Conservation (phyloP, 2,888 invertebrate species). For the Dryomyza anilis region DNA sequence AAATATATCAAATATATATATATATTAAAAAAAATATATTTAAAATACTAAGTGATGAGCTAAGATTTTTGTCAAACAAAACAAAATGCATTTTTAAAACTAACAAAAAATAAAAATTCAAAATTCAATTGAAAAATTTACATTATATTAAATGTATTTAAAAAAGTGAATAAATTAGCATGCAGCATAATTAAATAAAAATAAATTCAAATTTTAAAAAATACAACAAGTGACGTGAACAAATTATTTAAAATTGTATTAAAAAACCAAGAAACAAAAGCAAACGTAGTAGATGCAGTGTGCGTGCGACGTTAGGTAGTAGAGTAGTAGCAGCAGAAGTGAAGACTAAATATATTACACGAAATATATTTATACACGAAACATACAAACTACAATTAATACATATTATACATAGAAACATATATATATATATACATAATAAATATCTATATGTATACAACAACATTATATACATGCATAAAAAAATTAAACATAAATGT, state of each 20-base stretch:
- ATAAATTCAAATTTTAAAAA: neutral
- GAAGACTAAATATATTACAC: slow-evolving; percentile 19
- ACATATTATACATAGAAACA: no score
- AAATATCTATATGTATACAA: slow-evolving; percentile 3
- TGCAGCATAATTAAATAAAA: slow-evolving; percentile 3
- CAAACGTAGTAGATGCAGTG: neutral
- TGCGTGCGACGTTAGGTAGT: neutral
- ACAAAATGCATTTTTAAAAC: slow-evolving; percentile 15
- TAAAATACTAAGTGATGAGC: slow-evolving; percentile 7
- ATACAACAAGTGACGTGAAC: no score
- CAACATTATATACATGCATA: slow-evolving; percentile 20
- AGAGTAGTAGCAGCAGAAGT: neutral
- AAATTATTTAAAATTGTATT: no score
- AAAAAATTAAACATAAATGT: slow-evolving; percentile 10
- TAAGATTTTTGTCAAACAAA: slow-evolving; percentile 22
- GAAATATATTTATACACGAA: slow-evolving; percentile 25
- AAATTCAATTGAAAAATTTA: slow-evolving; percentile 5
- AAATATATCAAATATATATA: neutral
- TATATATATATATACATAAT: no score
- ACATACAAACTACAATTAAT: slow-evolving; percentile 20
- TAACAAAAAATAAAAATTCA: neutral
- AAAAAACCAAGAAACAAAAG: neutral
- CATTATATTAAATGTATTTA: slow-evolving; percentile 24
- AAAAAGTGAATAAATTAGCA: slow-evolving; percentile 7
- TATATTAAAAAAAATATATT: slow-evolving; percentile 3